Base-by-base conservation (phyloP, 2,888 invertebrate genomes). In the Platycheirus rosarum region DNA sequence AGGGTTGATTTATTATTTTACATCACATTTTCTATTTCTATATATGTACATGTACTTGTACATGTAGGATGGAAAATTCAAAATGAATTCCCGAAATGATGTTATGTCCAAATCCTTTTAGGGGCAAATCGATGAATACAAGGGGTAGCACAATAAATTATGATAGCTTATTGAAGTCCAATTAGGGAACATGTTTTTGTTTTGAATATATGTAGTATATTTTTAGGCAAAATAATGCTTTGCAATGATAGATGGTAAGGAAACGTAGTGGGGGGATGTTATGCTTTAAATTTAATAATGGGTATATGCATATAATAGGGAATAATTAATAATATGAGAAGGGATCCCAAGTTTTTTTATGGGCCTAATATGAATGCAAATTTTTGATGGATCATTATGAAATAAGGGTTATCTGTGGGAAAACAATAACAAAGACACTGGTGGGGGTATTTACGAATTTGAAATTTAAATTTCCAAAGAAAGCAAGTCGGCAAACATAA, bases 101-200 rank as follows among this genome's bases (percentile, higher is more conserved):
- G 40, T 68, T 60, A 40, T 44, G 40, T 29, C 7, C 57, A 49
- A 57, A 49, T 49, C 49, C 44, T 35, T 60, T 57, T 55, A 44
- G 49, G 57, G 49, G 49, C 32, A 51, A 68, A 57, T 68, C 32
- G 42, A 68, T 18, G 20, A 42, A 68, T 48, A 29, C 26, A 44
- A 51, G 16, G 49, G 57, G 37, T 14, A 16, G 32, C 26, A 26
- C 23, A 68, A 57, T 74, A 66, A 66, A 74, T 74, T 49, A 42
- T 44, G 29, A 23, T 49, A 57, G 57, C 57, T 32, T 57, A 60
- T 51, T 68, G 23, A 51, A 66, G 57, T 40, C 42, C 57, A 74
- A 66, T 51, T 66, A 66, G 18, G 68, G 29, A 18, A 20, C 20
- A 35, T 57, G 32, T 55, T 57, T 11, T 57, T 14, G 40, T 57